phyloP scores from a whole-genome alignment of 1,140 invertebrate genomes.

The Prorops nasuta region DNA sequence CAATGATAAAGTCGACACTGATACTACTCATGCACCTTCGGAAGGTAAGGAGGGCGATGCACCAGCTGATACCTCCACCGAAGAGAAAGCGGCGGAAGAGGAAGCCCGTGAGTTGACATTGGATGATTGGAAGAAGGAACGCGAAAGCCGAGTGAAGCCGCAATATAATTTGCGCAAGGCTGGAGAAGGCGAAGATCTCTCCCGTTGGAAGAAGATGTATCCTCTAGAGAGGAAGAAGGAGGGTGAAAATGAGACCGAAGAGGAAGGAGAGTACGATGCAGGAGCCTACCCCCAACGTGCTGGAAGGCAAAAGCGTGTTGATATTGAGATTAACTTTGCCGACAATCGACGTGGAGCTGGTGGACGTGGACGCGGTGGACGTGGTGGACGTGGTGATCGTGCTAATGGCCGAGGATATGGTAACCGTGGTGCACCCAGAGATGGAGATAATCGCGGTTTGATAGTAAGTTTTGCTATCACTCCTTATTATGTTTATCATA shows the following conservation, averaged over 20 bases:
- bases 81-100: constrained; percentile 65
- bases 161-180: constrained; percentile 88
- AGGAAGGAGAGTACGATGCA: constrained; percentile 72
- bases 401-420: constrained; percentile 45
- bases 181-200: constrained; percentile 86
- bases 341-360: constrained; percentile 73
- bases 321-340: constrained; percentile 87
- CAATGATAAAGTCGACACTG: constrained; percentile 51
- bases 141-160: constrained; percentile 72
- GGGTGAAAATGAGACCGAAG: constrained; percentile 66
- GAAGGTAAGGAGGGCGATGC: constrained; percentile 53
- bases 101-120: constrained; percentile 80
- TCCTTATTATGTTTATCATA: not conserved
- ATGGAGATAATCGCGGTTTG: constrained; percentile 36
- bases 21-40: constrained; percentile 27
- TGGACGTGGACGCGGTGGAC: constrained; percentile 58
- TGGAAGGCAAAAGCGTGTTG: constrained; percentile 82
- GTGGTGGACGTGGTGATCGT: constrained; percentile 56
- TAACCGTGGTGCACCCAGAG: constrained; percentile 42
- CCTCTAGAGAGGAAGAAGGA: constrained; percentile 79
- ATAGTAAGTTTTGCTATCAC: constrained; percentile 39
- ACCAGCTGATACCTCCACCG: constrained; percentile 31
- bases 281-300: constrained; percentile 78
- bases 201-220: constrained; percentile 92
- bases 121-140: constrained; percentile 86